Base-by-base conservation (phyloP, 2,888 invertebrate genomes). In the Oscheius sp. region DNA sequence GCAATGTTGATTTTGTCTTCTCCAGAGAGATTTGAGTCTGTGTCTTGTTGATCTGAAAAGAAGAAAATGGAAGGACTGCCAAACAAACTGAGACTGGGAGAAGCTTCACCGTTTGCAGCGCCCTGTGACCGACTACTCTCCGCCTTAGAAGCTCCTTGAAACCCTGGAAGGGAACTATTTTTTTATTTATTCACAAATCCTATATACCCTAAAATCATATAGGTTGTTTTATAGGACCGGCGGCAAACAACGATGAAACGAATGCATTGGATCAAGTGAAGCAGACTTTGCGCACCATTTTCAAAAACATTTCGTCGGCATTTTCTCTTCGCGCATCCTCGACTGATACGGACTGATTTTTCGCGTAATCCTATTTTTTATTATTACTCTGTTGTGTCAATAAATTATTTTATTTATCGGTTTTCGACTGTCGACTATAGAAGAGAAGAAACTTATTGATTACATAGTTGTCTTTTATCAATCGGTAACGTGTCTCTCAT, bases 161-260 rank as follows among this genome's bases (percentile, higher is more conserved):
- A n/a, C n/a, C n/a, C n/a, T n/a, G n/a, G n/a, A n/a, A n/a, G n/a
- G n/a, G n/a, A n/a, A n/a, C n/a, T n/a, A n/a, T n/a, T n/a, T n/a
- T n/a, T n/a, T n/a, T n/a, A n/a, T n/a, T n/a, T n/a, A n/a, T n/a
- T n/a, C n/a, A n/a, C n/a, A n/a, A n/a, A n/a, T n/a, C n/a, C n/a
- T n/a, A n/a, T n/a, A n/a, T n/a, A n/a, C n/a, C n/a, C n/a, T n/a
- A n/a, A n/a, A n/a, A n/a, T n/a, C n/a, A n/a, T n/a, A n/a, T n/a
- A n/a, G n/a, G n/a, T 63, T 63, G 63, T 63, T 63, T 63, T 63
- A 63, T 63, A 63, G 63, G 57, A 30, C 63, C 63, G 47, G 50
- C 63, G n/a, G 63, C 63, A 30, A 63, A 63, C 63, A 17, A 63
- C 30, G 63, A 63, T 33, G 63, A 63, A 33, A 30, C 20, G 26